These are phyloP conservation scores for Zaprionus davidi DNA, from an alignment of 1,140 invertebrate species.

Conservation along the genomic window DNA sequence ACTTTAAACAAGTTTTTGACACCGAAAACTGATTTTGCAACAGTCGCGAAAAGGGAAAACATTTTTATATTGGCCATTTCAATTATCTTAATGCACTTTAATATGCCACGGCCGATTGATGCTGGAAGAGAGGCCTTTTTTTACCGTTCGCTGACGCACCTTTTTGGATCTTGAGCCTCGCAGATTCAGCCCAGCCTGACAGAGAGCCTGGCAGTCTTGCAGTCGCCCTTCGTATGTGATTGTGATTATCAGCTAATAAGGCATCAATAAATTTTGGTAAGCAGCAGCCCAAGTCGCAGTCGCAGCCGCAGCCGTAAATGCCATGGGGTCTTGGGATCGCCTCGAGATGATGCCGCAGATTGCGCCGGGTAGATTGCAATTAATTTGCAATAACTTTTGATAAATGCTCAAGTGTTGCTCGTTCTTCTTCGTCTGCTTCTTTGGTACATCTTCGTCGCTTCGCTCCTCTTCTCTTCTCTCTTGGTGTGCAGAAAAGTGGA, in stretches of 20 bases:
- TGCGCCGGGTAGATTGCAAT: constrained; percentile 69
- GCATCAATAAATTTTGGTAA: constrained; percentile 68
- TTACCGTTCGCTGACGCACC: constrained; percentile 66
- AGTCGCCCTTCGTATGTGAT: constrained; percentile 48
- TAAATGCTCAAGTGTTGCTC: constrained; percentile 66
- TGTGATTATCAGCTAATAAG: constrained; percentile 80
- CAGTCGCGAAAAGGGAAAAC: constrained; percentile 63
- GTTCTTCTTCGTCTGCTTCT: constrained; percentile 25
- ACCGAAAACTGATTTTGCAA: constrained; percentile 50
- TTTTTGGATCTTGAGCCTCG: not conserved
- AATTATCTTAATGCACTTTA: constrained; percentile 84
- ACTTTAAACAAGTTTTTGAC: constrained; percentile 80
- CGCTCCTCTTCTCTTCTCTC: not conserved
- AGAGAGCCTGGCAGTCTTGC: not conserved
- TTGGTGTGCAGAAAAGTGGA: constrained; percentile 53
- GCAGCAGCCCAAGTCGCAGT: constrained; percentile 31
- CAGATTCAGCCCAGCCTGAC: not conserved
- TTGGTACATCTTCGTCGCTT: constrained; percentile 6
- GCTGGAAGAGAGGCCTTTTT: constrained; percentile 35
- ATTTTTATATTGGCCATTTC: constrained; percentile 84
- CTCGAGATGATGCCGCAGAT: constrained; percentile 66
- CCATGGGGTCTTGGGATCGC: constrained; percentile 56
- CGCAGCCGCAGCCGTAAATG: constrained; percentile 42
- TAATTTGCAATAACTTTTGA: constrained; percentile 83
- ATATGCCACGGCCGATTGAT: constrained; percentile 61